These are phyloP conservation scores for Stictonetta naevosa DNA, from an alignment of 2,113 vertebrate species.

Conservation along the genomic window DNA sequence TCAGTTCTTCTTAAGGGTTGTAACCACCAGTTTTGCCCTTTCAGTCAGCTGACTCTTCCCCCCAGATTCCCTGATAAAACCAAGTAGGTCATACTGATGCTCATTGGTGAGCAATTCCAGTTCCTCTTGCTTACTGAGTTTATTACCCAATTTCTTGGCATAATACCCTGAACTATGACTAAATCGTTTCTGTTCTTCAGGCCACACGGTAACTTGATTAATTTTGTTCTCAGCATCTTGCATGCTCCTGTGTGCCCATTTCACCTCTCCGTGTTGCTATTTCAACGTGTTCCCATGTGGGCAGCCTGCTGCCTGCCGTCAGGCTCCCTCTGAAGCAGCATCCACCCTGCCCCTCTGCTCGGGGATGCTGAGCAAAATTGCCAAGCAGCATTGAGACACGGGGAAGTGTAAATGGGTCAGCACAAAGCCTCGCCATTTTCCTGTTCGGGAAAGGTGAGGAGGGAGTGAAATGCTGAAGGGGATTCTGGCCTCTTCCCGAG, in stretches of 20 bases:
- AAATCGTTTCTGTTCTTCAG: background rate
- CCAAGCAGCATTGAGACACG: background rate
- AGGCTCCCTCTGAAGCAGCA: background rate
- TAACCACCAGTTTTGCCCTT: background rate
- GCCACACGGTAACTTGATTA: background rate
- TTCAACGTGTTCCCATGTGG: background rate
- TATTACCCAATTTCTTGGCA: background rate
- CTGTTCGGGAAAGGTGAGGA: background rate
- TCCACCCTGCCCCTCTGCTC: background rate
- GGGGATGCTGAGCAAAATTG: background rate
- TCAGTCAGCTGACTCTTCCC: background rate
- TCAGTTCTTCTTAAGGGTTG: background rate
- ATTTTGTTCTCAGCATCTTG: background rate
- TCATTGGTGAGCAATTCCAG: background rate
- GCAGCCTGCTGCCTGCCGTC: background rate
- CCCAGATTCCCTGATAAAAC: background rate
- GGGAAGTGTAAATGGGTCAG: background rate
- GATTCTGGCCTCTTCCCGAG: background rate
- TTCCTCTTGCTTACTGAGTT: background rate
- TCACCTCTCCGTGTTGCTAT: background rate
- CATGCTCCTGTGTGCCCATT: background rate
- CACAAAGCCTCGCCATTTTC: accelerated
- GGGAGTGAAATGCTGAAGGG: background rate
- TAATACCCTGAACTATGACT: background rate
- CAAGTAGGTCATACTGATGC: background rate